These are phyloP conservation scores for Polydrusus pterygomalis DNA, from an alignment of 2,888 invertebrate genomes.

Conservation along the genomic window DNA sequence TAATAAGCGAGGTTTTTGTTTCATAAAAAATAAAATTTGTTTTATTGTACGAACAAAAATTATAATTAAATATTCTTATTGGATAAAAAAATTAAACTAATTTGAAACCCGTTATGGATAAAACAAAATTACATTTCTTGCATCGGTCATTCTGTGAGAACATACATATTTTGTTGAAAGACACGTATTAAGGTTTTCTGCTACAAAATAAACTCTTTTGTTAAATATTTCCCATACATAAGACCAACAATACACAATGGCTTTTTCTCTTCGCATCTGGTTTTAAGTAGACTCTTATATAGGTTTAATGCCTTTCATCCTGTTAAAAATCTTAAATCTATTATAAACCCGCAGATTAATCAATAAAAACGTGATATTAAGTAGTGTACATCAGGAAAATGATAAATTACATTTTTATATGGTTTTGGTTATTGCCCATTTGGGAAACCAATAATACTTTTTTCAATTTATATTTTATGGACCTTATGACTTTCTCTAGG, in stretches of 20 bases:
- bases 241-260: conserved; percentile 3
- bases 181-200: not conserved
- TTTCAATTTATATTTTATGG: not conserved
- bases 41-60: too few relatives aligned
- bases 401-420: conserved; percentile 23
- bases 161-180: not conserved
- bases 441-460: too few relatives aligned
- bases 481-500: not conserved
- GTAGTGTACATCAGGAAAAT: conserved; percentile 2
- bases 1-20: too few relatives aligned
- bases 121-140: not conserved
- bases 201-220: conserved; percentile 18
- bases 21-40: too few relatives aligned
- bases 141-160: not conserved
- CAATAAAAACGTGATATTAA: conserved; percentile 12
- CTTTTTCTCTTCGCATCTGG: not conserved
- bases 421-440: not conserved
- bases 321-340: conserved; percentile 13
- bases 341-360: not conserved
- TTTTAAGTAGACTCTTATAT: conserved; percentile 16
- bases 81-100: not conserved
- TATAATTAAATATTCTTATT: not conserved
- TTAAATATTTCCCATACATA: conserved; percentile 20
- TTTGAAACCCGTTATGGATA: not conserved
- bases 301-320: conserved; percentile 20